A percentile compares a stretch with the other conserved stretches of the same genome.
Evolutionary conservation across 1,140 invertebrate genomes (phyloP).

Genomic region (Rhagoletis zephyria): DNA sequence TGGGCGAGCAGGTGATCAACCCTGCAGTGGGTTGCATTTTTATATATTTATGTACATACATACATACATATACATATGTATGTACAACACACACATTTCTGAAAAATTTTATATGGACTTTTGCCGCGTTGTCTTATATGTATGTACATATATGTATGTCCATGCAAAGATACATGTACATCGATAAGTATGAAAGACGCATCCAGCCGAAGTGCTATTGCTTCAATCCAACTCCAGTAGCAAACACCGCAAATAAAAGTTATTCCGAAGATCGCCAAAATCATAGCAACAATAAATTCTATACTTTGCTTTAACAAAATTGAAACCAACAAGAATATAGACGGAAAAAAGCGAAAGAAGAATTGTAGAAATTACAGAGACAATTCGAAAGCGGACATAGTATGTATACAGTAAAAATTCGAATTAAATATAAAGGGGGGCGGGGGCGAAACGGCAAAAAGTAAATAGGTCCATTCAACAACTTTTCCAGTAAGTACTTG

Average conservation of each 20-base stretch:
- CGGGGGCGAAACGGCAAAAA: not conserved
- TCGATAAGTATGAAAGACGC: not conserved
- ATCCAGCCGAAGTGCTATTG: not conserved
- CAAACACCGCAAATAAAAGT: not conserved
- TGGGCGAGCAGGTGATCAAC: no score
- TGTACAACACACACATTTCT: not conserved
- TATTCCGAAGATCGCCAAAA: no score
- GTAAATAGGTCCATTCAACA: not conserved
- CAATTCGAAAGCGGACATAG: not conserved
- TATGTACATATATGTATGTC: no score
- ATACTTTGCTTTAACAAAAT: not conserved
- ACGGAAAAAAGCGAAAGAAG: not conserved
- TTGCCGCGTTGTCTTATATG: slow-evolving; percentile 4
- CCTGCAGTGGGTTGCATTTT: no score
- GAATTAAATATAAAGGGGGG: not conserved
- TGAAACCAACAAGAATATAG: not conserved
- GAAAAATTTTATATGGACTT: not conserved
- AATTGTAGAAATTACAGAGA: not conserved
- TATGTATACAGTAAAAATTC: not conserved
- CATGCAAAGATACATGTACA: no score
- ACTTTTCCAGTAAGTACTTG: no score
- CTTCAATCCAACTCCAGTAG: not conserved
- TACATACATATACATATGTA: not conserved
- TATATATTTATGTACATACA: no score
- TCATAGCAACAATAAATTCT: not conserved